These are phyloP conservation scores for Drosophila nikananu DNA, from an alignment of 1,140 invertebrate species.

Conservation along the genomic window DNA sequence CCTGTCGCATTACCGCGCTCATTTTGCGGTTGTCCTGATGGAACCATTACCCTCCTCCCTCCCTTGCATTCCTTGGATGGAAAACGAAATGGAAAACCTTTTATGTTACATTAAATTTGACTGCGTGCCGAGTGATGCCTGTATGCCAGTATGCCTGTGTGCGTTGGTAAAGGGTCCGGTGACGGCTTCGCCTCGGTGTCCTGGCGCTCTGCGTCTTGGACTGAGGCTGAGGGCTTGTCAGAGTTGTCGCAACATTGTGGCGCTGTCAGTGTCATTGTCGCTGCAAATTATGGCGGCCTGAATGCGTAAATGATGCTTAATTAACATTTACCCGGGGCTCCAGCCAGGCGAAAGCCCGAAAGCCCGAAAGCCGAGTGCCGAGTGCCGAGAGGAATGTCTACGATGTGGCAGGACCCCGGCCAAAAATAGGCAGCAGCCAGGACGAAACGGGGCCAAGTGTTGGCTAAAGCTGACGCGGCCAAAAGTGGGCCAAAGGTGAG, in stretches of 20 bases:
- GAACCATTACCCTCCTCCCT: conserved; percentile 23
- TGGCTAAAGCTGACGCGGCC: neutral
- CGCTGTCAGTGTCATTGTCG: conserved; percentile 69
- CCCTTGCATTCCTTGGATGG: neutral
- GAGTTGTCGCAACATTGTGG: conserved; percentile 78
- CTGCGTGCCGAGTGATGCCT: conserved; percentile 33
- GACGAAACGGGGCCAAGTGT: conserved; percentile 2
- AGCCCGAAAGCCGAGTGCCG: too few species aligned
- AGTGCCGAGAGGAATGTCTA: conserved; percentile 29
- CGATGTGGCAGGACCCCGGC: conserved; percentile 16
- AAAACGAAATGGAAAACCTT: conserved; percentile 49
- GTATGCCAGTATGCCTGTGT: too few species aligned
- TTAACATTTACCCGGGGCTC: conserved; percentile 72
- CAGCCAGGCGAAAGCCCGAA: conserved; percentile 38
- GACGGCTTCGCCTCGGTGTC: neutral
- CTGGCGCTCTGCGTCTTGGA: neutral
- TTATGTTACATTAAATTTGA: conserved; percentile 56
- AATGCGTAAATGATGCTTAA: conserved; percentile 82
- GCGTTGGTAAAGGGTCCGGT: neutral
- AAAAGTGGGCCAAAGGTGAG: conserved; percentile 30
- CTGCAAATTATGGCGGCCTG: conserved; percentile 79
- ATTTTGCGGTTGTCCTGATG: conserved; percentile 37
- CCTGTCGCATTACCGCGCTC: conserved; percentile 2
- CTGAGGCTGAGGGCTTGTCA: conserved; percentile 50
- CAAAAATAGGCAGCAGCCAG: conserved; percentile 16